Base-by-base conservation (phyloP, 2,113 vertebrate species). In the Alectura lathami region DNA sequence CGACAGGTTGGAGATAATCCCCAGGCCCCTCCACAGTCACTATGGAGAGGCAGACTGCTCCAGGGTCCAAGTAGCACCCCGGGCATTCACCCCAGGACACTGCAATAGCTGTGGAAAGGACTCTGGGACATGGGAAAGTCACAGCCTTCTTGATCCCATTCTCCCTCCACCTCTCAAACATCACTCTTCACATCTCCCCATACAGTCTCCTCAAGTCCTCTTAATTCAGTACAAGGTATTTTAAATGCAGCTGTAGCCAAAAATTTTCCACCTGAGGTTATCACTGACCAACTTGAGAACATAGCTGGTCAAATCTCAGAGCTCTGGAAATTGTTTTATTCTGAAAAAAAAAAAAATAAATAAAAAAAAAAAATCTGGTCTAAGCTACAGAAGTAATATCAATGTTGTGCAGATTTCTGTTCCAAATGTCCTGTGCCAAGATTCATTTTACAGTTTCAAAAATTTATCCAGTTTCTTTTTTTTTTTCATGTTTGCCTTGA, bases 21-120 rank as follows among this genome's bases (percentile, higher is more conserved):
- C 14, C 1, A 0, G 4, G 29, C 92, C 32, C 66, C 4, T 7
- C 3, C 7, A 11, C 4, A 5, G 34, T 51, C 3, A 3, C 53
- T 51, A 9, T 51, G 27, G 13, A 51, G 48, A 51, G 38, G 7
- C 51, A 84, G 30, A 36, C 7, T 26, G 22, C 20, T 16, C 8
- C 11, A 74, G 6, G 6, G 6, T 45, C 34, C 6, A 2, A 15
- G 34, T 64, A 22, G 16, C 36, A 83, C 47, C 38, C 7, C 1
- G 4, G 12, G 5, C 8, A 0, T 67, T 62, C 16, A 0, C 3
- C 8, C 12, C 51, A 81, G 29, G 34, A 78, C 6, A 5, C 38
- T 21, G 11, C 50, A 38, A 9, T 78, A 20, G 14, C 30, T 8
- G 5, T 20, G 30, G n/a, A 14, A 86, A 47, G 16, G 54, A 29